phyloP scores from a whole-genome alignment of 30 jellyfish, hydroid and myxozoan genomes.

The Pseudorhiza aurosa region DNA sequence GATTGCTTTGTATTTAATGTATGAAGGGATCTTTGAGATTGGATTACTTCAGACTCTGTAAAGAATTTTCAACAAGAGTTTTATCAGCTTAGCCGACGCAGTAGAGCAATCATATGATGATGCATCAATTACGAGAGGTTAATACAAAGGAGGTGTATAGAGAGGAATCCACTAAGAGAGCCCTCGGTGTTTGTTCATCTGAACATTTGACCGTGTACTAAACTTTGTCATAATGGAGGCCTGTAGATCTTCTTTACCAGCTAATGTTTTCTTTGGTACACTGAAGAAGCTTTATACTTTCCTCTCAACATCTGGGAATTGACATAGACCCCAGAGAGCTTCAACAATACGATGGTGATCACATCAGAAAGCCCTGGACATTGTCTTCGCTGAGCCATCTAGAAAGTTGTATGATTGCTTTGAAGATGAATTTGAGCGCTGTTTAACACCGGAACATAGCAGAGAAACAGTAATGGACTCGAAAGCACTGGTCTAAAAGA shows the following conservation, averaged over 20 bases:
- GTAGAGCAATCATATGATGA: too few species aligned
- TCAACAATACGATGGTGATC: slow-evolving; percentile 59
- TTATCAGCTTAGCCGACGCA: slow-evolving; percentile 16
- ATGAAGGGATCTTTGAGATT: slow-evolving; percentile 32
- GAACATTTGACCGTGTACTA: slow-evolving; percentile 53
- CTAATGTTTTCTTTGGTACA: slow-evolving; percentile 24
- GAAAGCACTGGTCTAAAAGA: slow-evolving; percentile 21
- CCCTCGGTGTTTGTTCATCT: slow-evolving; percentile 51
- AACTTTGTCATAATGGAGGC: slow-evolving; percentile 68
- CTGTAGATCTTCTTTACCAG: slow-evolving; percentile 35
- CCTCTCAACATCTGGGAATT: slow-evolving; percentile 40
- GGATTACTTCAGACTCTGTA: slow-evolving; percentile 33
- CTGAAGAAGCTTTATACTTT: slow-evolving; percentile 55
- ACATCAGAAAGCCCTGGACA: slow-evolving; percentile 48
- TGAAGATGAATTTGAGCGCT: slow-evolving; percentile 13
- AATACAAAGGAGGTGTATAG: slow-evolving; percentile 36
- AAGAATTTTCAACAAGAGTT: slow-evolving; percentile 13
- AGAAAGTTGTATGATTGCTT: slow-evolving; percentile 40
- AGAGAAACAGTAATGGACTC: slow-evolving; percentile 37
- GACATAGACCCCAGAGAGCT: slow-evolving; percentile 54
- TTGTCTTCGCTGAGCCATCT: slow-evolving; percentile 31
- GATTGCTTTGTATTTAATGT: slow-evolving; percentile 40
- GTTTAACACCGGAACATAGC: slow-evolving; percentile 32
- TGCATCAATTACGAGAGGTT: slow-evolving; percentile 49
- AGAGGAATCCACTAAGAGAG: slow-evolving; percentile 29